Evolutionary conservation across 2,888 invertebrate genomes (phyloP).

Genomic region (Cryptosula pallasiana): DNA sequence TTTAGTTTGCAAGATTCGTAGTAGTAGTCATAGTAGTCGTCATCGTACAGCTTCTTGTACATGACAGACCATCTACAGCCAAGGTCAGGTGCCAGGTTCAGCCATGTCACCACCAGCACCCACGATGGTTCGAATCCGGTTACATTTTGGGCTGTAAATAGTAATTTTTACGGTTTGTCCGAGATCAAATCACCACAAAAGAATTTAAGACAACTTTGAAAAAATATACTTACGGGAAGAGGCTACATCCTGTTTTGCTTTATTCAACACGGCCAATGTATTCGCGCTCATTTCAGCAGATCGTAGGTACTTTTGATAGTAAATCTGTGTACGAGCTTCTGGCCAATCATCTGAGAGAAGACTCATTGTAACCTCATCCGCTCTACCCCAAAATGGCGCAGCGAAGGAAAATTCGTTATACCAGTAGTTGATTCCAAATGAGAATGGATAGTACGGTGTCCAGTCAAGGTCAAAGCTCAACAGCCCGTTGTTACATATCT

Average conservation of each 20-base stretch:
- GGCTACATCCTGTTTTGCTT: not conserved
- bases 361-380: constrained; percentile 9
- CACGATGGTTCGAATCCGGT: not conserved
- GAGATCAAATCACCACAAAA: no score
- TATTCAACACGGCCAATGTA: not conserved
- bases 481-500: constrained; percentile 3
- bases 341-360: not conserved
- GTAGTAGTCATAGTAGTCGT: not conserved
- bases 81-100: not conserved
- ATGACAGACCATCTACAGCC: not conserved
- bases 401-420: not conserved
- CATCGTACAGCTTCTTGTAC: constrained; percentile 6
- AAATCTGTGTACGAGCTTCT: not conserved
- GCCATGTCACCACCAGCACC: constrained; percentile 17
- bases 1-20: not conserved
- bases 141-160: not conserved
- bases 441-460: not conserved
- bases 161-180: no score
- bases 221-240: not conserved
- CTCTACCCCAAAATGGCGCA: not conserved
- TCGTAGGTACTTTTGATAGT: not conserved
- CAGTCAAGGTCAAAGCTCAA: constrained; percentile 3
- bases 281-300: not conserved
- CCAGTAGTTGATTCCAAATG: not conserved
- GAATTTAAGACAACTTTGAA: no score